These are phyloP conservation scores for Beaufortia kweichowensis DNA, from an alignment of 2,113 vertebrate species.

Conservation along the genomic window DNA sequence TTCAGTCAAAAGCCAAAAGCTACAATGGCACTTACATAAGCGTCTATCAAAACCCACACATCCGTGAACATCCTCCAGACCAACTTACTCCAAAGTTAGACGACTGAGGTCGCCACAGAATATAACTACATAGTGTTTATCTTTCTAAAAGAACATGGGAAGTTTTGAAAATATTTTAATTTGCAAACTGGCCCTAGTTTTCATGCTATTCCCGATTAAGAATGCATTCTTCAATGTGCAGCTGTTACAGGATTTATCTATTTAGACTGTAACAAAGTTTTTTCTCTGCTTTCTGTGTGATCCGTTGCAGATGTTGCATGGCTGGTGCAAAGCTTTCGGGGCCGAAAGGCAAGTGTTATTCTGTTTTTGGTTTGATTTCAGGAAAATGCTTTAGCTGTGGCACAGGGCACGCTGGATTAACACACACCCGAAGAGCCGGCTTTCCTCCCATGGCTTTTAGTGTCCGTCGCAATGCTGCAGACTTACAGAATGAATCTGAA, in stretches of 20 bases:
- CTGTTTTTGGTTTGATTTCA: neutral
- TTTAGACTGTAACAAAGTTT: conserved; percentile 6
- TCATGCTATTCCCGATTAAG: neutral
- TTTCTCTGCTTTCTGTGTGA: neutral
- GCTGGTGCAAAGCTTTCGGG: conserved; percentile 15
- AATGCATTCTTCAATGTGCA: conserved; percentile 27
- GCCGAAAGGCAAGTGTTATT: conserved; percentile 7
- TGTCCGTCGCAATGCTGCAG: conserved; percentile 45
- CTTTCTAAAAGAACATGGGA: conserved; percentile 9
- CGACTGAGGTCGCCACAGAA: conserved; percentile 18
- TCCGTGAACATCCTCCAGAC: conserved; percentile 26
- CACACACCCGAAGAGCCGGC: conserved; percentile 11
- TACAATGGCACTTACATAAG: neutral
- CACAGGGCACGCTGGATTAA: conserved; percentile 1
- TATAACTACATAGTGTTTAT: conserved; percentile 22
- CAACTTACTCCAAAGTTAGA: conserved; percentile 33
- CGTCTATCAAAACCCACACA: neutral
- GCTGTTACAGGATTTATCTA: conserved; percentile 36
- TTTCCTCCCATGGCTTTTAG: conserved; percentile 40
- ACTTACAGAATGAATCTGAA: conserved; percentile 34
- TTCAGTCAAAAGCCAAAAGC: neutral
- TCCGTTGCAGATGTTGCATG: conserved; percentile 15
- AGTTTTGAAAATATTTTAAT: neutral
- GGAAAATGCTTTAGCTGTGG: neutral
- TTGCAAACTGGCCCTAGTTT: neutral